phyloP scores from a whole-genome alignment of 2,797 vertebrate genomes.

The Tamandua tetradactyla region DNA sequence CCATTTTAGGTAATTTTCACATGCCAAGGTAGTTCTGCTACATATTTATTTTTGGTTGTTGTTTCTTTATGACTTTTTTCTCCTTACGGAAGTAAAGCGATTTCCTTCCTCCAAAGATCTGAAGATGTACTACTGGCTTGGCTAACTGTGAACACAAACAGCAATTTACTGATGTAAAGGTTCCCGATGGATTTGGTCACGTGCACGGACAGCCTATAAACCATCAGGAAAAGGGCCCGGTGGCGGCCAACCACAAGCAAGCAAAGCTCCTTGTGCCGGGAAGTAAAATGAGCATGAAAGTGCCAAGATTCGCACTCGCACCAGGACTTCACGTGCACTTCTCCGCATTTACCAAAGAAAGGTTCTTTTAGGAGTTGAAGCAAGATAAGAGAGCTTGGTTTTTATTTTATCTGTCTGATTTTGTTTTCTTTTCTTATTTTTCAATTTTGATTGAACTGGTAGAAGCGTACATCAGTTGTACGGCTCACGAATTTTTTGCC shows the following conservation, averaged over 20 bases:
- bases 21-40: conserved; percentile 24
- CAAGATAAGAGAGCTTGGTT: background rate
- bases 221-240: background rate
- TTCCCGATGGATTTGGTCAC: conserved; percentile 74
- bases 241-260: background rate
- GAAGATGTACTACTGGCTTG: conserved; percentile 48
- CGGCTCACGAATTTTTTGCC: background rate
- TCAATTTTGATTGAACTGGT: background rate
- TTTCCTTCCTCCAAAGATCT: conserved; percentile 58
- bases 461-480: background rate
- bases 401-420: background rate
- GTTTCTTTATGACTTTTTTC: conserved; percentile 49
- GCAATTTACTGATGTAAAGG: conserved; percentile 61
- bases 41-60: conserved; percentile 50
- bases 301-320: background rate
- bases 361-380: background rate
- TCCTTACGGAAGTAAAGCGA: conserved; percentile 32
- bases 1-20: conserved; percentile 11
- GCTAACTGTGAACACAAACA: conserved; percentile 71
- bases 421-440: background rate
- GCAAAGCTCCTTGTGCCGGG: conserved; percentile 6
- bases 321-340: too few species aligned
- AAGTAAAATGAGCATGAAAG: background rate
- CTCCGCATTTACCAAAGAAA: background rate
- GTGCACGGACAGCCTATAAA: conserved; percentile 51